Base-by-base conservation (phyloP, 2,113 vertebrate genomes). In the Cryptomyrus ogoouensis region DNA sequence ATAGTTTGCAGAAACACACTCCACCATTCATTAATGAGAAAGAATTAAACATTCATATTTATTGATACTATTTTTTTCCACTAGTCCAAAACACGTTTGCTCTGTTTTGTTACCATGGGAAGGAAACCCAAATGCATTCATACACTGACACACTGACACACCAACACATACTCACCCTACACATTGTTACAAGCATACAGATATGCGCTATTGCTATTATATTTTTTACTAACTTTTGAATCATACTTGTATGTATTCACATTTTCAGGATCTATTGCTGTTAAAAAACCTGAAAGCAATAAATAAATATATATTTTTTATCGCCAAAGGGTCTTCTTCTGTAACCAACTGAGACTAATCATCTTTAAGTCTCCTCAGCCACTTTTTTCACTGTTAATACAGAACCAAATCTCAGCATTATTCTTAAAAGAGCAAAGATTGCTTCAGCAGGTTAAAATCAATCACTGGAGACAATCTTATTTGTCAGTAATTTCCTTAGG, bases 351-450 rank as follows among this genome's bases (percentile, higher is more conserved):
- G 70, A 62, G 70, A 47, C n/a, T 46, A 27, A 83, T 90, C 70
- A 89, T 90, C 85, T 90, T 90, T 84, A 87, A 91, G 89, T 92
- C 90, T 91, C 91, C 85, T 87, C 85, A 74, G 91, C 77, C 46
- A 27, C 91, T 83, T n/a, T 88, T 83, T 89, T 91, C 47, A n/a
- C n/a, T 80, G 47, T 77, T 90, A 92, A 92, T 62, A 10, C 90
- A 92, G 89, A 92, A 91, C 91, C 91, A 89, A 91, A 92, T 92
- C 93, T 24, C 56, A 90, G 91, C 91, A 90, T 92, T 92, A 83
- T 93, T 94, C 93, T 93, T 91, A 84, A 92, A 93, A 91, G 91
- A 94, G 91, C 91, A 91, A 77, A 89, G 92, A 93, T 92, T 88
- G 90, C 91, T 93, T 88, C 10, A 21, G 66, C 50, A 90, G 88